phyloP scores from a whole-genome alignment of 2,797 vertebrate species.

The Micropoecilia bifurca region DNA sequence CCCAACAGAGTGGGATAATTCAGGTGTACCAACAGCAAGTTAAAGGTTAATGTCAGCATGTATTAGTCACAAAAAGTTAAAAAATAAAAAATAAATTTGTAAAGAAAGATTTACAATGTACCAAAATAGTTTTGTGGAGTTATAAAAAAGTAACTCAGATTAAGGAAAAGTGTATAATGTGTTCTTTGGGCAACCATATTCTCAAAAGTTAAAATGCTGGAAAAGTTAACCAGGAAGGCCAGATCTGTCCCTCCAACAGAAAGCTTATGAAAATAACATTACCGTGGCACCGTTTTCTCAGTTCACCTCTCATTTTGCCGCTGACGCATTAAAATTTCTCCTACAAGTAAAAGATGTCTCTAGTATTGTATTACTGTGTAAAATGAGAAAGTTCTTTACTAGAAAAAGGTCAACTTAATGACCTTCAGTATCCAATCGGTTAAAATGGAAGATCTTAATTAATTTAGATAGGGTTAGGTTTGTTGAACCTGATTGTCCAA shows the following conservation, averaged over 20 bases:
- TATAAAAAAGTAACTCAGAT: background rate
- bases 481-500: background rate
- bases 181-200: background rate
- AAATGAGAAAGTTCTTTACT: background rate
- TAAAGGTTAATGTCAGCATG: background rate
- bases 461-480: background rate
- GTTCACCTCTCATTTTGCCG: background rate
- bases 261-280: background rate
- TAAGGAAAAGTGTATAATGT: background rate
- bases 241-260: background rate
- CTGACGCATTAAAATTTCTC: background rate
- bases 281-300: background rate
- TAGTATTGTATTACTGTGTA: background rate
- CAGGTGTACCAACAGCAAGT: background rate
- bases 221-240: background rate
- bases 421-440: background rate
- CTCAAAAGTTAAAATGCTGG: background rate
- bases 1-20: background rate
- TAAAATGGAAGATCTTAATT: background rate
- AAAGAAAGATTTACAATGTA: background rate
- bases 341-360: background rate
- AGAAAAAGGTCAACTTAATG: background rate
- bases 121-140: background rate
- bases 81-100: background rate
- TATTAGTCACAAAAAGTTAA: background rate